These are phyloP conservation scores for Cnemophilus loriae DNA, from an alignment of 2,113 vertebrate species.

Conservation along the genomic window DNA sequence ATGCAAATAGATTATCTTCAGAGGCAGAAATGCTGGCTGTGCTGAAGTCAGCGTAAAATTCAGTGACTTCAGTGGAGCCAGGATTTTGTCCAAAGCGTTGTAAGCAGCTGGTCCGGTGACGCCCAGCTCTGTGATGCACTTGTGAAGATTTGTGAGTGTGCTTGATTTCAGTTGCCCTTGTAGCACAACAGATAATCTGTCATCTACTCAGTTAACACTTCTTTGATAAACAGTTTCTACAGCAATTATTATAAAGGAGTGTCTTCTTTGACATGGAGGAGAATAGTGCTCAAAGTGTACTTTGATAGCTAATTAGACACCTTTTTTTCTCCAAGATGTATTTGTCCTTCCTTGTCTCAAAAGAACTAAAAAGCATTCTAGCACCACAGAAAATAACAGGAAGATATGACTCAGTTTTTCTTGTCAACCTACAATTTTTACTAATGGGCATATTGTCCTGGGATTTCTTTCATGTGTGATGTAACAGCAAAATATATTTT, in stretches of 20 bases:
- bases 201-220: background rate
- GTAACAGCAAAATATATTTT: conserved; percentile 48
- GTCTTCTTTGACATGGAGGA: background rate
- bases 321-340: background rate
- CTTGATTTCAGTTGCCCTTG: background rate
- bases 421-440: conserved; percentile 8
- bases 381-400: background rate
- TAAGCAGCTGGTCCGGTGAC: background rate
- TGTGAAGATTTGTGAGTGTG: background rate
- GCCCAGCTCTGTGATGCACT: background rate
- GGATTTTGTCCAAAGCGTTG: background rate
- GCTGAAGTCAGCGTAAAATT: background rate
- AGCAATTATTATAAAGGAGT: background rate
- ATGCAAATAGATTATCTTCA: background rate
- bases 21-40: background rate
- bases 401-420: background rate
- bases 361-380: background rate
- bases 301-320: background rate
- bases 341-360: background rate
- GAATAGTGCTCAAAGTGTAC: background rate
- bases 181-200: background rate
- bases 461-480: conserved; percentile 32
- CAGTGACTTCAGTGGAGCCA: background rate
- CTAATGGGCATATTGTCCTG: conserved; percentile 25
- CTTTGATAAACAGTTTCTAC: background rate